Evolutionary conservation across 2,113 vertebrate species (phyloP).

Genomic region (Alethe diademata): DNA sequence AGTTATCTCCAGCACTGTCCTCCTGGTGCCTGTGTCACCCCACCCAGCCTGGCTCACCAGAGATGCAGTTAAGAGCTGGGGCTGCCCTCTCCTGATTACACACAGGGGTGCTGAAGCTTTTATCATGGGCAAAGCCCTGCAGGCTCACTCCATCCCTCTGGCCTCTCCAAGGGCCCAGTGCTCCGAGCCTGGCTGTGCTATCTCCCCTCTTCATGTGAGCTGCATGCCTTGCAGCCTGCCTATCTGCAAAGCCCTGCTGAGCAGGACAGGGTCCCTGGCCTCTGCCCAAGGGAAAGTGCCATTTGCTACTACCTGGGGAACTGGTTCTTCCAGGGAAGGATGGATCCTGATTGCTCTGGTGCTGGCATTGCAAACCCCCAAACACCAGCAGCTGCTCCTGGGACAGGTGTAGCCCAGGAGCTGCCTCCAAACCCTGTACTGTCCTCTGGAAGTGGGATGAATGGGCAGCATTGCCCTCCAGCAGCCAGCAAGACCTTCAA

Average conservation of each 20-base stretch:
- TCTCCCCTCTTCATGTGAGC: neutral
- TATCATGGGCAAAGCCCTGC: constrained; percentile 50
- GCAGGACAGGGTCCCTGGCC: neutral
- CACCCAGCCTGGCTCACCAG: constrained; percentile 44
- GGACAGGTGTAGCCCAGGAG: neutral
- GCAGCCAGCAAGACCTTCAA: neutral
- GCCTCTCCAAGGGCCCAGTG: accelerated
- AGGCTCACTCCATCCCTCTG: neutral
- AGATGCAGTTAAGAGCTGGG: constrained; percentile 22
- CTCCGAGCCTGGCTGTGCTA: accelerated
- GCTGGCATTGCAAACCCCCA: neutral
- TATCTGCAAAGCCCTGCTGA: neutral
- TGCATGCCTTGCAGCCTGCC: neutral
- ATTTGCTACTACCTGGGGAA: neutral
- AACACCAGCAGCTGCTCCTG: neutral
- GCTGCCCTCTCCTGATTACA: constrained; percentile 61
- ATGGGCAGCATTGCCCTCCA: neutral
- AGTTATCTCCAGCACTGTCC: constrained; percentile 3
- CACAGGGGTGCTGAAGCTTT: neutral
- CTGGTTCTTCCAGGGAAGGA: neutral
- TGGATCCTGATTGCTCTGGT: neutral
- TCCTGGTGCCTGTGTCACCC: constrained; percentile 29
- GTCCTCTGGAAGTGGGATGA: neutral
- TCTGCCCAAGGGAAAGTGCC: neutral
- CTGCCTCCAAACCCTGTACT: neutral